A percentile compares a stretch with the other conserved stretches of the same genome.
These are phyloP conservation scores for Oryzias javanicus DNA, from an alignment of 2,113 vertebrate species.

Conservation along the genomic window DNA sequence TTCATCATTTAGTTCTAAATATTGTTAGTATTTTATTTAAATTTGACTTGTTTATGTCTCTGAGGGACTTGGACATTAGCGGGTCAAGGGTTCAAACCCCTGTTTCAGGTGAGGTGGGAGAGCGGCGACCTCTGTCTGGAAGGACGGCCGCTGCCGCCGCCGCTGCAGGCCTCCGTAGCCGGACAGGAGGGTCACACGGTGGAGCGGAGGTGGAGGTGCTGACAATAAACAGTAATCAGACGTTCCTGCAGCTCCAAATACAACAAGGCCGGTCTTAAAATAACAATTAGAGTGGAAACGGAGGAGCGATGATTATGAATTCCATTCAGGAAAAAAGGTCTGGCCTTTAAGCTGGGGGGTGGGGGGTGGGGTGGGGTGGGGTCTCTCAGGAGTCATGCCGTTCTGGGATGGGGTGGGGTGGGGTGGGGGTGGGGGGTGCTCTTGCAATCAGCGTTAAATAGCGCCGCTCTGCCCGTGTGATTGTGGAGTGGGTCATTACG, in stretches of 20 bases:
- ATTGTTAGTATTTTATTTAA: too few relatives aligned
- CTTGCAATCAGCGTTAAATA: conserved; percentile 97
- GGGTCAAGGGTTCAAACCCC: too few relatives aligned
- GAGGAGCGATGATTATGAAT: conserved; percentile 90
- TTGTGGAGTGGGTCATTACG: conserved; percentile 99
- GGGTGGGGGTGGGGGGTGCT: conserved; percentile 75
- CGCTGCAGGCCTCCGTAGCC: conserved; percentile 3
- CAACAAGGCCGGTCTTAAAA: conserved; percentile 74
- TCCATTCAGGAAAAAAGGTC: conserved; percentile 87
- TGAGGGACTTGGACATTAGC: too few relatives aligned
- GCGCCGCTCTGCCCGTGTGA: conserved; percentile 95
- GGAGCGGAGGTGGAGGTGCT: conserved; percentile 22
- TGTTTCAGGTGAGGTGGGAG: neutral
- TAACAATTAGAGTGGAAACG: conserved; percentile 90
- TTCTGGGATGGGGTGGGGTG: conserved; percentile 83
- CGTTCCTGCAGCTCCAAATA: conserved; percentile 50
- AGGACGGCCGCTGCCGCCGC: neutral
- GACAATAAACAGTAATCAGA: conserved; percentile 64
- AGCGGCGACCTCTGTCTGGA: neutral
- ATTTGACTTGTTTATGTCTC: too few relatives aligned
- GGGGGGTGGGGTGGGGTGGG: too few relatives aligned
- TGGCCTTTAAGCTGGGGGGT: conserved; percentile 83
- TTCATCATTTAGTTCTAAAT: too few relatives aligned
- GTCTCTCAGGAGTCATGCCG: conserved; percentile 77
- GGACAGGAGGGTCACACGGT: conserved; percentile 9